phyloP scores from a whole-genome alignment of 1,140 invertebrate species.

The Stegodyphus mimosarum region DNA sequence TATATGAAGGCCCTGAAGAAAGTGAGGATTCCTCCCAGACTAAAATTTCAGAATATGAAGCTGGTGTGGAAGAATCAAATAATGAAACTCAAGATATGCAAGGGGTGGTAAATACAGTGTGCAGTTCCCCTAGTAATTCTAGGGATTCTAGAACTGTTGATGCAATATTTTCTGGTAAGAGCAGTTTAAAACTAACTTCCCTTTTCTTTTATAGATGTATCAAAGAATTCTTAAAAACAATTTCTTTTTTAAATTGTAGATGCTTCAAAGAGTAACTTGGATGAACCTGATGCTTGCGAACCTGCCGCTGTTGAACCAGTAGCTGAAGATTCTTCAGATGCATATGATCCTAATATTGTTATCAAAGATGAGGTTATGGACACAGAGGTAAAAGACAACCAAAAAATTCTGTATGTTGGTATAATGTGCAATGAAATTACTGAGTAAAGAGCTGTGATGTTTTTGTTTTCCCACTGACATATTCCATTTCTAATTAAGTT shows the following conservation, averaged over 20 bases:
- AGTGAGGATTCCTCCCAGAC: not conserved
- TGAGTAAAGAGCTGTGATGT: too few species aligned
- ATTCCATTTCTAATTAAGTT: too few species aligned
- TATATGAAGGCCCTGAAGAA: slow-evolving; percentile 13
- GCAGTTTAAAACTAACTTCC: not conserved
- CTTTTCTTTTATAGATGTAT: not conserved
- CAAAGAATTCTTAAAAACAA: not conserved
- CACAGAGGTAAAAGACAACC: too few species aligned
- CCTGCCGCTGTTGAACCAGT: not conserved
- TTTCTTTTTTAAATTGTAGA: not conserved
- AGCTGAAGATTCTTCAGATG: not conserved
- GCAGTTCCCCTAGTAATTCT: not conserved
- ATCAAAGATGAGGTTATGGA: not conserved
- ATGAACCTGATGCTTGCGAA: not conserved
- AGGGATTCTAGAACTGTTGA: not conserved
- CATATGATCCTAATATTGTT: not conserved
- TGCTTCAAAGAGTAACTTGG: not conserved
- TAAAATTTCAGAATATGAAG: not conserved
- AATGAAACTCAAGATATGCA: not conserved
- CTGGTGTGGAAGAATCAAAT: not conserved
- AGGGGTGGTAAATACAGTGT: not conserved
- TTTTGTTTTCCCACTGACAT: too few species aligned
- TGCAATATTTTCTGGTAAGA: not conserved
- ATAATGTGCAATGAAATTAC: too few species aligned
- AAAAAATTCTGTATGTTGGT: too few species aligned